Evolutionary conservation across 2,113 vertebrate genomes (phyloP).

Genomic region (Nannospalax galili): DNA sequence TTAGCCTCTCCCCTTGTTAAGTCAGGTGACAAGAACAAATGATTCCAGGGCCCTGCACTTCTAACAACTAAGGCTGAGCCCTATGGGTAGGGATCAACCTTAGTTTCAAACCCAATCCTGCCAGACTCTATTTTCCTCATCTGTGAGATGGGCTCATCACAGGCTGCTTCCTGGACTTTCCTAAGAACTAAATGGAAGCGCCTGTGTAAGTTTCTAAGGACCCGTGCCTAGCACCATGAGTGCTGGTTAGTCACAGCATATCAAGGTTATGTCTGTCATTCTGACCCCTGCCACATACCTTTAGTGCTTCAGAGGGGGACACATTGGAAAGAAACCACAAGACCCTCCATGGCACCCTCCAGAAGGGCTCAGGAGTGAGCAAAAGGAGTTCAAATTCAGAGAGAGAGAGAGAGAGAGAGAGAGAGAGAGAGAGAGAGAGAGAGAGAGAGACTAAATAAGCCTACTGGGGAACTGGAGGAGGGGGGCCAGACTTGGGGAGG

Average conservation of each 20-base stretch:
- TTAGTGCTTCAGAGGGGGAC: background rate
- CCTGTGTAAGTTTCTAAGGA: background rate
- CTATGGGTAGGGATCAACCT: background rate
- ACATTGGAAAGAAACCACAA: background rate
- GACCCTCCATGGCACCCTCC: no score
- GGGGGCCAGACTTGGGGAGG: background rate
- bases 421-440: background rate
- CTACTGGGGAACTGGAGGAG: background rate
- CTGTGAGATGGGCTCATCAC: background rate
- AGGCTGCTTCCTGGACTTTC: background rate
- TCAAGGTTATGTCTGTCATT: background rate
- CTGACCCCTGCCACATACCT: background rate
- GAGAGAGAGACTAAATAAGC: background rate
- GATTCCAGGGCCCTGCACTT: background rate
- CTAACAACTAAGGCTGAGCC: background rate
- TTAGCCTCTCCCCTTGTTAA: conserved; percentile 41
- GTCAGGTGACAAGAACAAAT: background rate
- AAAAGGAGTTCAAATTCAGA: background rate
- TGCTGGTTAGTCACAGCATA: background rate
- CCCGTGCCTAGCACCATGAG: rapidly evolving
- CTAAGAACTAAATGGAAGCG: background rate
- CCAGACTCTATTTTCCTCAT: background rate
- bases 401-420: background rate
- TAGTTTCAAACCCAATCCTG: background rate
- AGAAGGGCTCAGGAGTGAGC: background rate